A percentile compares a stretch with the other conserved stretches of the same genome.
These are phyloP conservation scores for Plusia festucae DNA, from an alignment of 2,888 invertebrate genomes.

Conservation along the genomic window DNA sequence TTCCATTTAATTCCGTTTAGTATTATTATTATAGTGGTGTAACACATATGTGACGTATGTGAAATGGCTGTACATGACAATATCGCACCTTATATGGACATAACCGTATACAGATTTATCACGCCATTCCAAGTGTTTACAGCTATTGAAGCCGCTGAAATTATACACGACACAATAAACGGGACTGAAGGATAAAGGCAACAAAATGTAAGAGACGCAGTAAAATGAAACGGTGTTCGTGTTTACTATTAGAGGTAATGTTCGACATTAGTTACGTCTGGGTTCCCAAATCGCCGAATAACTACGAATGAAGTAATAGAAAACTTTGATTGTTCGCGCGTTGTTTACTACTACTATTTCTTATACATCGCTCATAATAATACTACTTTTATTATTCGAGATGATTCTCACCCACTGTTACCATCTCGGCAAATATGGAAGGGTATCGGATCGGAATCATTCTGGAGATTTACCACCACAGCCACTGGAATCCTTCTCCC, in stretches of 20 bases:
- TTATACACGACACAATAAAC: slow-evolving; percentile 25
- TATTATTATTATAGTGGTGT: too few species aligned
- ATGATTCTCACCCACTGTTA: background rate
- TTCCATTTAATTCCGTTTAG: too few species aligned
- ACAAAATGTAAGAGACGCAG: slow-evolving; percentile 15
- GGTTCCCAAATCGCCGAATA: slow-evolving; percentile 2
- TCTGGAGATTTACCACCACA: too few species aligned
- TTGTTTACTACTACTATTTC: background rate
- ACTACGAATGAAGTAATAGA: background rate
- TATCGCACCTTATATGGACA: slow-evolving; percentile 18
- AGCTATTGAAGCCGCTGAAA: slow-evolving; percentile 30
- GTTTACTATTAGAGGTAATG: slow-evolving; percentile 14
- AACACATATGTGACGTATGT: background rate
- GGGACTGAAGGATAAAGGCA: slow-evolving; percentile 15
- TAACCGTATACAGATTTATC: slow-evolving; percentile 31
- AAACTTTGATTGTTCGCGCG: background rate
- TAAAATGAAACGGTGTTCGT: slow-evolving; percentile 19
- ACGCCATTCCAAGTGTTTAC: slow-evolving; percentile 26
- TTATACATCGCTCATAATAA: background rate
- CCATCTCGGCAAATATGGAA: too few species aligned
- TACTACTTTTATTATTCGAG: background rate
- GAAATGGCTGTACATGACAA: slow-evolving; percentile 23
- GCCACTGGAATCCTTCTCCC: too few species aligned
- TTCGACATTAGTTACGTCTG: slow-evolving; percentile 7
- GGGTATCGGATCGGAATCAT: too few species aligned